phyloP scores from a whole-genome alignment of 2,888 invertebrate genomes.

The Melieria picta region DNA sequence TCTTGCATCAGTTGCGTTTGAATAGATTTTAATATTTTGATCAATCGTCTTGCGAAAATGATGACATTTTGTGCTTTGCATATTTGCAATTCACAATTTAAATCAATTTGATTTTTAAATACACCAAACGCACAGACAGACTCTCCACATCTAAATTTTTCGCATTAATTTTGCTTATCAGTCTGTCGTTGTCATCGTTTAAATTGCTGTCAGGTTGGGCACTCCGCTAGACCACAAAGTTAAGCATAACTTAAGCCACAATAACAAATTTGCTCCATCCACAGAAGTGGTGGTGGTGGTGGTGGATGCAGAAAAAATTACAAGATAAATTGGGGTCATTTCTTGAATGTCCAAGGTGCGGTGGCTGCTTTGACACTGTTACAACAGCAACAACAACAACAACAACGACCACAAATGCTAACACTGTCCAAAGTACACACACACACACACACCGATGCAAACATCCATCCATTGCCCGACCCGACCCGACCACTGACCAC shows the following conservation, averaged over 20 bases:
- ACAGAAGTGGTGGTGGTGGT: slow-evolving; percentile 5
- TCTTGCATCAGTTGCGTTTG: slow-evolving; percentile 41
- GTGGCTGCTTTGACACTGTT: slow-evolving; percentile 54
- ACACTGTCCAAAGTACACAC: slow-evolving; percentile 32
- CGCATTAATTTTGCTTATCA: neutral
- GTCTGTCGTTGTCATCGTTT: slow-evolving; percentile 17
- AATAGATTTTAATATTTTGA: slow-evolving; percentile 44
- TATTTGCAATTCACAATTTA: no score
- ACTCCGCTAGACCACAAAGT: slow-evolving; percentile 37
- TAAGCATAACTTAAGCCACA: slow-evolving; percentile 49
- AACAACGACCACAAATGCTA: neutral
- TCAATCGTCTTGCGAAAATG: slow-evolving; percentile 39
- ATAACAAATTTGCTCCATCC: slow-evolving; percentile 22
- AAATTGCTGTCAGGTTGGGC: slow-evolving; percentile 27
- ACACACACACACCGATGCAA: slow-evolving; percentile 26
- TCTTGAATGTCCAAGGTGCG: slow-evolving; percentile 54
- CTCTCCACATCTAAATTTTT: neutral
- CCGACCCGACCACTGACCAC: slow-evolving; percentile 8
- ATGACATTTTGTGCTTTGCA: neutral
- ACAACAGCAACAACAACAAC: slow-evolving; percentile 2
- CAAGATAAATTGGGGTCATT: slow-evolving; percentile 66
- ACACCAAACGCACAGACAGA: neutral
- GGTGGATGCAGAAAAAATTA: slow-evolving; percentile 37
- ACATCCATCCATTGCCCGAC: neutral
- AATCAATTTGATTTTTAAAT: neutral